phyloP scores from a whole-genome alignment of 2,113 vertebrate genomes.

The Colaptes auratus region DNA sequence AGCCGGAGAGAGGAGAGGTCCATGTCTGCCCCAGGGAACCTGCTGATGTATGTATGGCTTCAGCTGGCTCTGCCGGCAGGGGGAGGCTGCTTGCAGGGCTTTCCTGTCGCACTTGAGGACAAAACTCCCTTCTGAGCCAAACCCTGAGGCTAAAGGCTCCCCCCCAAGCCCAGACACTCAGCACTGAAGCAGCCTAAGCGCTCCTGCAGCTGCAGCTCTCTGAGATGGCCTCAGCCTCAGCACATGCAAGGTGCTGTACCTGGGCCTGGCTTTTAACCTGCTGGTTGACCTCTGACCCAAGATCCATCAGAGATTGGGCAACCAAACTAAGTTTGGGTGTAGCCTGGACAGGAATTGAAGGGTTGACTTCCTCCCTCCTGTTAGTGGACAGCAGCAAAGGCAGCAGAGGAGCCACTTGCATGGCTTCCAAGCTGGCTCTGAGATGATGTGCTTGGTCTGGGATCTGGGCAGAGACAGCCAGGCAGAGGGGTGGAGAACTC shows the following conservation, averaged over 20 bases:
- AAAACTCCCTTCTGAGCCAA: neutral
- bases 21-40: slow-evolving; percentile 92
- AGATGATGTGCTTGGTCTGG: neutral
- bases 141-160: neutral
- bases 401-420: neutral
- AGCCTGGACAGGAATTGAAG: neutral
- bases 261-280: neutral
- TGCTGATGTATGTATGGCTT: slow-evolving; percentile 86
- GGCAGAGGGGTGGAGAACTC: neutral
- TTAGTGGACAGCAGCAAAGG: neutral
- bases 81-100: neutral
- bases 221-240: neutral
- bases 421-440: neutral
- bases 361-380: neutral
- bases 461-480: neutral
- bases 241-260: neutral
- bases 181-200: neutral
- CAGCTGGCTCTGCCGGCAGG: neutral
- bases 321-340: neutral
- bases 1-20: slow-evolving; percentile 89
- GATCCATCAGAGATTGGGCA: neutral
- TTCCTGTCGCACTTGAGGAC: neutral
- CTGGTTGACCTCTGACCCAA: neutral
- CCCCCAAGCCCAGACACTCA: neutral
- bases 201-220: neutral